Percentiles rank a stretch among this genome's conserved stretches.
phyloP scores from a whole-genome alignment of 2,888 invertebrate genomes.

The Acrobasis repandana region DNA sequence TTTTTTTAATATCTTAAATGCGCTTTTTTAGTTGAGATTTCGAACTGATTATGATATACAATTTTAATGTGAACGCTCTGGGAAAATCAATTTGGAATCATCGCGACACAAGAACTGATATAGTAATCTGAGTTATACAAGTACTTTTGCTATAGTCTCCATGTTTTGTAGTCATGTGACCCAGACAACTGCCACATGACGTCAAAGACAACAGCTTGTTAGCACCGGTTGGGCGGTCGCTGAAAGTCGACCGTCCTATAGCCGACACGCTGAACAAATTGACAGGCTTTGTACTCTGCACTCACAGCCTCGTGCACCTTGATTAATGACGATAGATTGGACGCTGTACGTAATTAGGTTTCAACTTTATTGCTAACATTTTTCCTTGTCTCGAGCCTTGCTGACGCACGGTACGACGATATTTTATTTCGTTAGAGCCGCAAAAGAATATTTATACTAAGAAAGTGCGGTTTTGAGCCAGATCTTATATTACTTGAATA shows the following conservation, averaged over 20 bases:
- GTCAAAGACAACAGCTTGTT: conserved; percentile 19
- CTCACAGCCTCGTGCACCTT: conserved; percentile 32
- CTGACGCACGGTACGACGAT: conserved; percentile 1
- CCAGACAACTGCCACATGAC: background rate
- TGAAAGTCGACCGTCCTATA: background rate
- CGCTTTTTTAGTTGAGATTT: too few relatives aligned
- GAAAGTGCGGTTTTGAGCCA: background rate
- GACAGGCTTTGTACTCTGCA: conserved; percentile 31
- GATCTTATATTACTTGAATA: conserved; percentile 48
- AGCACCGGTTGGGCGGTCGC: background rate
- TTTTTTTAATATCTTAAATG: too few relatives aligned
- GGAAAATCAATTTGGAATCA: too few relatives aligned
- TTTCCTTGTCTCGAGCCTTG: conserved; percentile 18
- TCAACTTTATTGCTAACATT: conserved; percentile 21
- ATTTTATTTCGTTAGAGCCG: conserved; percentile 4
- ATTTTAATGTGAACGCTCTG: too few relatives aligned
- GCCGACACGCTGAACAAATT: conserved; percentile 9
- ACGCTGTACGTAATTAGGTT: conserved; percentile 28
- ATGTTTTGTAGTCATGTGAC: background rate
- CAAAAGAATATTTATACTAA: background rate
- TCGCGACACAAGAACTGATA: too few relatives aligned
- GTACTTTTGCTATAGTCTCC: background rate
- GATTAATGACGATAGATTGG: conserved; percentile 42
- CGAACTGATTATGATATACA: too few relatives aligned
- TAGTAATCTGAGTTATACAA: too few relatives aligned